Evolutionary conservation across 1,140 invertebrate species (phyloP).

Genomic region (Chrysopa pallens): DNA sequence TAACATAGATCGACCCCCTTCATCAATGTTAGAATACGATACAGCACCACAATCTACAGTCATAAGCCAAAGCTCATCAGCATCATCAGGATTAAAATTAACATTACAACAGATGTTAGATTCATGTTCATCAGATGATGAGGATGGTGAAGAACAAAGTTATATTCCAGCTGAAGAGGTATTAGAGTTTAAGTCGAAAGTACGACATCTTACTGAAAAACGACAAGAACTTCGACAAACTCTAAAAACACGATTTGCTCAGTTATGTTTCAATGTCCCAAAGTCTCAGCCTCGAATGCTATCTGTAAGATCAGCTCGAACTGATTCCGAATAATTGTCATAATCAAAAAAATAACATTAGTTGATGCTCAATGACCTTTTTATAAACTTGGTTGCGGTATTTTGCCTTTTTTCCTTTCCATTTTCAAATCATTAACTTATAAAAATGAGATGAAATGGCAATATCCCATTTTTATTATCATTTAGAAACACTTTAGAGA

Average conservation of each 20-base stretch:
- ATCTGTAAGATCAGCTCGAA: too few relatives aligned
- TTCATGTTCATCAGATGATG: conserved; percentile 37
- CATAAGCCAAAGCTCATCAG: conserved; percentile 27
- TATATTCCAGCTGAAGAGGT: conserved; percentile 80
- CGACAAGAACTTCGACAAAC: conserved; percentile 64
- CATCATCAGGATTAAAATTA: conserved; percentile 2
- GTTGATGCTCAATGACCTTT: conserved; percentile 8
- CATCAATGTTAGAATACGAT: conserved; percentile 24
- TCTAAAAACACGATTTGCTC: conserved; percentile 61
- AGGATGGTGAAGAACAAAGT: conserved; percentile 46
- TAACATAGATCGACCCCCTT: conserved; percentile 15
- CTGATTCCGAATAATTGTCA: conserved; percentile 8
- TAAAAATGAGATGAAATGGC: too few relatives aligned
- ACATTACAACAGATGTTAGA: conserved; percentile 9
- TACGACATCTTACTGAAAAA: conserved; percentile 54
- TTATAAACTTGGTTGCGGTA: conserved; percentile 1
- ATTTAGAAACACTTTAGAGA: too few relatives aligned
- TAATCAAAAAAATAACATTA: conserved; percentile 1
- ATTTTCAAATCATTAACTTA: too few relatives aligned
- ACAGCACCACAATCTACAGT: conserved; percentile 36
- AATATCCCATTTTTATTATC: too few relatives aligned
- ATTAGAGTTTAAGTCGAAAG: conserved; percentile 52
- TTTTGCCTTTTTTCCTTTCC: too few relatives aligned
- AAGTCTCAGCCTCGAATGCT: neutral
- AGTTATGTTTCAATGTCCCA: conserved; percentile 43